These are phyloP conservation scores for Brachyistius frenatus DNA, from an alignment of 2,113 vertebrate genomes.

Conservation along the genomic window DNA sequence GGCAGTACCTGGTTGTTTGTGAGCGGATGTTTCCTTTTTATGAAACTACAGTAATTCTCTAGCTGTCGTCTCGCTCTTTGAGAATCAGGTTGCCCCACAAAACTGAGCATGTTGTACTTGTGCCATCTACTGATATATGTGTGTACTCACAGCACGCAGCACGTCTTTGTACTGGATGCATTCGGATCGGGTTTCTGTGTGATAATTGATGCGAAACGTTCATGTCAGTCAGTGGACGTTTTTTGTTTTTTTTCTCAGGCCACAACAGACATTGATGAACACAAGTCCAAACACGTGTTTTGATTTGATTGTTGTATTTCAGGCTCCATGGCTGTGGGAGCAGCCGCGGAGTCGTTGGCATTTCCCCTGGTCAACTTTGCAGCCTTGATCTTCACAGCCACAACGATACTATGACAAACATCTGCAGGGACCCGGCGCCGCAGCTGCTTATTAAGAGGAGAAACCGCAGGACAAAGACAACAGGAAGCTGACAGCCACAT, in stretches of 20 bases:
- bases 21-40: constrained; percentile 27
- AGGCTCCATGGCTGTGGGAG: constrained; percentile 89
- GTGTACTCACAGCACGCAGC: constrained; percentile 17
- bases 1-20: constrained; percentile 28
- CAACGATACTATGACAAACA: constrained; percentile 84
- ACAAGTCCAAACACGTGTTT: not conserved
- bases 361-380: constrained; percentile 87
- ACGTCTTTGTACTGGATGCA: not conserved
- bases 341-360: constrained; percentile 84
- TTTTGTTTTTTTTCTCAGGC: not conserved
- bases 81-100: not conserved
- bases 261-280: not conserved
- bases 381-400: constrained; percentile 90
- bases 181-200: not conserved
- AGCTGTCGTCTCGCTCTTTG: constrained; percentile 2
- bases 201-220: not conserved
- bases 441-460: constrained; percentile 52
- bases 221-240: not conserved
- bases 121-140: constrained; percentile 64
- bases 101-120: constrained; percentile 24
- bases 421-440: constrained; percentile 34
- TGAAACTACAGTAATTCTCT: not conserved
- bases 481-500: constrained; percentile 43
- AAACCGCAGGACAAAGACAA: constrained; percentile 64
- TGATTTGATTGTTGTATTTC: constrained; percentile 58